phyloP scores from a whole-genome alignment of 2,888 invertebrate genomes.

The Incurvaria masculella region DNA sequence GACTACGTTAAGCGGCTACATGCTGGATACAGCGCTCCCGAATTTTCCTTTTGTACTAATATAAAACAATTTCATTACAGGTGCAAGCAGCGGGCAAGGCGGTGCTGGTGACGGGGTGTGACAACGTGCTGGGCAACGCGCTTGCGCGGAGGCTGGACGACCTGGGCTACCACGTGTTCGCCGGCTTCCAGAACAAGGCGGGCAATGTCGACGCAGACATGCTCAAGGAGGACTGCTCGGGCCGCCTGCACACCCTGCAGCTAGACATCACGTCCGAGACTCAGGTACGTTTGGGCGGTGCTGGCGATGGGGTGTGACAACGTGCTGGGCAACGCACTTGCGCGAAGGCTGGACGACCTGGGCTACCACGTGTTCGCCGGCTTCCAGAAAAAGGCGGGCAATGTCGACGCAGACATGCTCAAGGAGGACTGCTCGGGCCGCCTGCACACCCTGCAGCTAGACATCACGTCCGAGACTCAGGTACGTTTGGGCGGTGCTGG shows the following conservation, averaged over 20 bases:
- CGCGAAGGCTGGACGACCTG: conserved; percentile 76
- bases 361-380: conserved; percentile 90
- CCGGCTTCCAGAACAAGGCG: conserved; percentile 69
- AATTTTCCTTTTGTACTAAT: too few relatives aligned
- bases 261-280: conserved; percentile 80
- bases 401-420: conserved; percentile 68
- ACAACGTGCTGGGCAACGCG: conserved; percentile 69
- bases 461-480: conserved; percentile 76
- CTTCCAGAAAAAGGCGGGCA: conserved; percentile 65
- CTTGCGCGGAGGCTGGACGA: conserved; percentile 79
- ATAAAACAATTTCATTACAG: conserved; percentile 37
- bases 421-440: conserved; percentile 77
- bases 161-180: conserved; percentile 85
- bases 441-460: conserved; percentile 70
- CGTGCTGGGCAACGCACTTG: conserved; percentile 68
- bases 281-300: conserved; percentile 71
- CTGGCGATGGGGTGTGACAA: conserved; percentile 83
- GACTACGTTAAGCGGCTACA: too few relatives aligned
- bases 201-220: conserved; percentile 69
- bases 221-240: conserved; percentile 75
- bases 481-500: too few relatives aligned
- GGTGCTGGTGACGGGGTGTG: conserved; percentile 82
- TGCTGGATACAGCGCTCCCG: too few relatives aligned
- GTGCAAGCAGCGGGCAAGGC: conserved; percentile 80
- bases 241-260: conserved; percentile 68